Base-by-base conservation (phyloP, 2,797 vertebrate species). In the Forpus xanthops region DNA sequence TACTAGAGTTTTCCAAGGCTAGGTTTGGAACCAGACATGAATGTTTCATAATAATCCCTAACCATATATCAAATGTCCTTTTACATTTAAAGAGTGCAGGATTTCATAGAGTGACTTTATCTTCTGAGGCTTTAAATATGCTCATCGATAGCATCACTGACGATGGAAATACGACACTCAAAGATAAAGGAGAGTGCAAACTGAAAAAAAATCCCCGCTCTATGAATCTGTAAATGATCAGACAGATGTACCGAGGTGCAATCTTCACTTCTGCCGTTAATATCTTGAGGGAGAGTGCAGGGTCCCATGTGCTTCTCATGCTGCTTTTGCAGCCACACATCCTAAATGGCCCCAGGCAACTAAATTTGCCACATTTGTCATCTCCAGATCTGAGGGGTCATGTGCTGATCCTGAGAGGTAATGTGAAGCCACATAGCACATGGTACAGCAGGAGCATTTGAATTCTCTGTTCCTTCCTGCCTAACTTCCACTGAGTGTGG, bases 381-480 rank as follows among this genome's bases (percentile, higher is more conserved):
- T n/a, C 39, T 49, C 14, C 7, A 67, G 41, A 31, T 24, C 35
- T 47, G 68, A 82, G 41, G 21, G 45, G 24, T 15, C 3, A 7
- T 0, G 0, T 55, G 78, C 41, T 64, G 56, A 52, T 73, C 28
- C 67, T 62, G 30, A 74, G 56, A 21, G 62, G 47, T 17, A 39
- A 28, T 4, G 3, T 56, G 44, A 87, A 52, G 15, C 52, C 30
- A 61, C 0, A 0, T 5, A 71, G 30, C 15, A 15, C 3, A 2
- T 12, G 42, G 45, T 58, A 8, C 9, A 83, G 47, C 27, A 42
- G n/a, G 39, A 87, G 15, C 28, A 33, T 74, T 61, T 80, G 65
- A 78, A 12, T 21, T n/a, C 49, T 44, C 13, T 56, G 12, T 23
- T 78, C 24, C 17, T 72, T 13, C 23, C 68, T 50, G 45, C 15